Conservation (phyloP, 2,797 vertebrate species). For the Pitangus sulphuratus region DNA sequence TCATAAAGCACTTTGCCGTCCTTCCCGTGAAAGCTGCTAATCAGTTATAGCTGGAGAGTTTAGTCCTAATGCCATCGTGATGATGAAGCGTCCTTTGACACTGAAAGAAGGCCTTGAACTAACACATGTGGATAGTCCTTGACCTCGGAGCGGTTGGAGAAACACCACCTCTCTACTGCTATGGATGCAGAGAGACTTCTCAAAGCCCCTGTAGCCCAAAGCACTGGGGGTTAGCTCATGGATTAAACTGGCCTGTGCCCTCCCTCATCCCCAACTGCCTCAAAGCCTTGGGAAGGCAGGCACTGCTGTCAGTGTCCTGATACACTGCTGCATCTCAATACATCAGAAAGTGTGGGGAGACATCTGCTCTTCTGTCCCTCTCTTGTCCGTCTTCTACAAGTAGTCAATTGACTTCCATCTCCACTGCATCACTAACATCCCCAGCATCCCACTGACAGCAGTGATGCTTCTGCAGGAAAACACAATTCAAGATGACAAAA, state of each 20-base stretch:
- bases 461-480: neutral
- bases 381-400: neutral
- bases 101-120: neutral
- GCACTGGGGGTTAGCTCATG: neutral
- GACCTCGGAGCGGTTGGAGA: neutral
- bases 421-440: fast-evolving
- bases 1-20: neutral
- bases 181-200: neutral
- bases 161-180: neutral
- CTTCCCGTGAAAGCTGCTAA: neutral
- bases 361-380: neutral
- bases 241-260: neutral
- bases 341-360: neutral
- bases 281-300: neutral
- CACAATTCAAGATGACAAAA: fast-evolving
- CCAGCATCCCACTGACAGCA: neutral
- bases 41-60: neutral
- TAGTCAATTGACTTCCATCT: neutral
- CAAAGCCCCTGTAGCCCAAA: neutral
- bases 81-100: neutral
- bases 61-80: neutral
- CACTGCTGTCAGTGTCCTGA: fast-evolving
- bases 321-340: neutral
- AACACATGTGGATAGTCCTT: neutral
- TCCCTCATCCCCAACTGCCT: neutral